These are phyloP conservation scores for Megaceryle maxima DNA, from an alignment of 2,113 vertebrate species.

Conservation along the genomic window DNA sequence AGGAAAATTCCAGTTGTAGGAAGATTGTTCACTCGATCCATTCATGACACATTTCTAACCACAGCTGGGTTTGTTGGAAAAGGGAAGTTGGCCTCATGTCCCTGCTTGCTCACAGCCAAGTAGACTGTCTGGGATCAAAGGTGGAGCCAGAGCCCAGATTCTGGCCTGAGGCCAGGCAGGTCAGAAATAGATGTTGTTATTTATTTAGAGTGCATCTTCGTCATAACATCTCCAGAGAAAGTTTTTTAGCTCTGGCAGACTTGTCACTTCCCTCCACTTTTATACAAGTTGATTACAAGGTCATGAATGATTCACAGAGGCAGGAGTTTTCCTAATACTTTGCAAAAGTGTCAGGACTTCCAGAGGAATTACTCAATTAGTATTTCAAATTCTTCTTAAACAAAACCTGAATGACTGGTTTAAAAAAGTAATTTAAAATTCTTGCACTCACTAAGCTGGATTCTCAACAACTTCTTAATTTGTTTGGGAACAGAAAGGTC, in stretches of 20 bases:
- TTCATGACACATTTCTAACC: background rate
- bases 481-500: background rate
- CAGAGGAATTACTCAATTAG: background rate
- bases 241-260: background rate
- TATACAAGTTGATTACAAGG: background rate
- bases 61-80: background rate
- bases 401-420: rapidly evolving
- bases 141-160: background rate
- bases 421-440: background rate
- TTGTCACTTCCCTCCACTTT: background rate
- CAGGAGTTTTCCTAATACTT: background rate
- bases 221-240: background rate
- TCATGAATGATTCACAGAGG: background rate
- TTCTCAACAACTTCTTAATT: background rate
- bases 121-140: background rate
- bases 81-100: background rate
- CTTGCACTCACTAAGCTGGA: background rate
- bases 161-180: background rate
- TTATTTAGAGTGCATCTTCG: background rate
- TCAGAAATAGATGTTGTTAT: background rate
- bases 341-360: background rate
- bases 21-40: rapidly evolving
- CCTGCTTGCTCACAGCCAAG: rapidly evolving
- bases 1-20: too few species aligned
- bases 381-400: background rate